Percentiles rank a stretch among this genome's conserved stretches.
These are phyloP conservation scores for Sarotherodon lohbergeri DNA, from an alignment of 2,113 vertebrate genomes.

Conservation along the genomic window DNA sequence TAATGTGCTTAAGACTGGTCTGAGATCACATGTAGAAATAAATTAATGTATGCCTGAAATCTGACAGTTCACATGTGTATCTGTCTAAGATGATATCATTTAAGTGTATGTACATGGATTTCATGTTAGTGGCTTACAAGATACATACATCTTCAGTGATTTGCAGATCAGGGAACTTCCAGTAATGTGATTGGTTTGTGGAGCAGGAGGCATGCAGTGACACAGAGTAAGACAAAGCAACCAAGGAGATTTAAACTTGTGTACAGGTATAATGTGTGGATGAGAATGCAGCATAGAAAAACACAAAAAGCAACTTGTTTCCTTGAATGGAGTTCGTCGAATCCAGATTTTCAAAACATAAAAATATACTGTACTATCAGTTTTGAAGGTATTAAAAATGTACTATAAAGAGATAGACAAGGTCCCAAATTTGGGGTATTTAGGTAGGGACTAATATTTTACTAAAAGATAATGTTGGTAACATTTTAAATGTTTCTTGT, in stretches of 20 bases:
- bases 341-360: not conserved
- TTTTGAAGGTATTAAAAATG: fast-evolving
- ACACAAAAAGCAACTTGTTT: conserved; percentile 16
- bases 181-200: conserved; percentile 24
- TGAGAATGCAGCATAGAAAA: conserved; percentile 53
- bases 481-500: not conserved
- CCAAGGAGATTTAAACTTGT: conserved; percentile 43
- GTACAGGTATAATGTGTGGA: conserved; percentile 10
- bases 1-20: not conserved
- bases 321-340: not conserved
- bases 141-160: conserved; percentile 42
- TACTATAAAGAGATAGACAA: fast-evolving
- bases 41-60: not conserved
- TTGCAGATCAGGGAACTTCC: conserved; percentile 33
- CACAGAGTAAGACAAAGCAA: conserved; percentile 49
- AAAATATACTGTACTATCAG: not conserved
- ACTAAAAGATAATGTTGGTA: not conserved
- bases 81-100: not conserved
- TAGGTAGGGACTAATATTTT: not conserved
- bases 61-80: not conserved
- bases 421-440: not conserved
- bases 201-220: conserved; percentile 37
- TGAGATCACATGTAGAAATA: not conserved
- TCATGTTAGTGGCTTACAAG: not conserved
- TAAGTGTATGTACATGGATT: not conserved